A percentile compares a stretch with the other conserved stretches of the same genome.
These are phyloP conservation scores for Drosophila ambigua DNA, from an alignment of 1,140 invertebrate genomes.

Conservation along the genomic window DNA sequence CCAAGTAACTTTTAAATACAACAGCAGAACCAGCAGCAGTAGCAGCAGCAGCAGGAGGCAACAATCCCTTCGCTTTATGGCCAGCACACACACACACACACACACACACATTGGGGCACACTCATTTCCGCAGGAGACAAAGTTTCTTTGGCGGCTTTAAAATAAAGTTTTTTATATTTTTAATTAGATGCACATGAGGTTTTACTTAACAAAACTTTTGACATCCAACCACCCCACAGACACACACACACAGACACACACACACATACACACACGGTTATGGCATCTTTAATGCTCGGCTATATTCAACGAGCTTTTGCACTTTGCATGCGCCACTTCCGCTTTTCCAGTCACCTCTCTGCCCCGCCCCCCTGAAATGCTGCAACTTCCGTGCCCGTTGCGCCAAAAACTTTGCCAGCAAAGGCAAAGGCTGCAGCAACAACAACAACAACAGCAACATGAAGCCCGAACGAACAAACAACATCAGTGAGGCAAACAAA, in stretches of 20 bases:
- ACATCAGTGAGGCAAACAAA: slow-evolving; percentile 38
- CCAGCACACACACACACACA: slow-evolving; percentile 18
- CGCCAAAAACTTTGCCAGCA: slow-evolving; percentile 68
- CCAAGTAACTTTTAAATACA: slow-evolving; percentile 68
- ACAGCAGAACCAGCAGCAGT: too few species aligned
- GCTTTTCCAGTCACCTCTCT: background rate
- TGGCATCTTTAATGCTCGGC: slow-evolving; percentile 74
- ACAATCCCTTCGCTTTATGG: slow-evolving; percentile 52
- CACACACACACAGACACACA: slow-evolving; percentile 2
- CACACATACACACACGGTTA: slow-evolving; percentile 44
- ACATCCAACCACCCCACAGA: slow-evolving; percentile 45
- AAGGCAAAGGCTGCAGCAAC: background rate
- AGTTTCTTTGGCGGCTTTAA: slow-evolving; percentile 80
- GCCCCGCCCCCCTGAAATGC: slow-evolving; percentile 7
- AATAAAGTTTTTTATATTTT: slow-evolving; percentile 82
- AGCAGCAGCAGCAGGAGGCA: slow-evolving; percentile 43
- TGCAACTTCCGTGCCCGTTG: slow-evolving; percentile 72
- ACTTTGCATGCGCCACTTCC: slow-evolving; percentile 47
- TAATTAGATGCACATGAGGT: slow-evolving; percentile 82
- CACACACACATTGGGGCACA: slow-evolving; percentile 1
- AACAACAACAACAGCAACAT: slow-evolving; percentile 10
- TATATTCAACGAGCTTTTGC: slow-evolving; percentile 58
- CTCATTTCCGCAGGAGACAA: slow-evolving; percentile 71
- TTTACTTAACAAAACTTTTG: slow-evolving; percentile 78
- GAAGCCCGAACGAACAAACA: slow-evolving; percentile 2